Conservation (phyloP, 2,797 vertebrate species). For the Eurystomus glaucurus region DNA sequence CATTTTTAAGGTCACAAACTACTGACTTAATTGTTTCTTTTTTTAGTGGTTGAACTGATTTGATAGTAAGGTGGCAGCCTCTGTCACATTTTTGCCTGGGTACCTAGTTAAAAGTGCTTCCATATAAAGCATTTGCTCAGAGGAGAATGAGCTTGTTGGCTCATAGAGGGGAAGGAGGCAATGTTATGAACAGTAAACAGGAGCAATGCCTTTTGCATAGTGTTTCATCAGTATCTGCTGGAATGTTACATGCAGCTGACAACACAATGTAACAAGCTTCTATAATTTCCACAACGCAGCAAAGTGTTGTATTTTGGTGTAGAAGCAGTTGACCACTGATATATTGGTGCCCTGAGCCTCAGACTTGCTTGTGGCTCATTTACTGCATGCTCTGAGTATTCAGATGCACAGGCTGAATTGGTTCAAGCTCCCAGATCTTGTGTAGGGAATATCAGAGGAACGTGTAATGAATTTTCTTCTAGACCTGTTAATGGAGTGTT, state of each 20-base stretch:
- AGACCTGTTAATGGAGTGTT: background rate
- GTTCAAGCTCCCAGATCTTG: background rate
- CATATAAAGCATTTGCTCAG: background rate
- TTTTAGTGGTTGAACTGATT: background rate
- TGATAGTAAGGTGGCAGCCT: background rate
- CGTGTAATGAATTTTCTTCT: background rate
- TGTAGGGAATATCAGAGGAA: background rate
- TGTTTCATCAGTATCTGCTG: background rate
- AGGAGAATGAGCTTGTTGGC: background rate
- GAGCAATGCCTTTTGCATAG: background rate
- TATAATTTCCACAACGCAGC: background rate
- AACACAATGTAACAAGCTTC: accelerated
- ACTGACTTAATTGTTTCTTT: background rate
- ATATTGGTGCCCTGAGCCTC: background rate
- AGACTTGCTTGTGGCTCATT: background rate
- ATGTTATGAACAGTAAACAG: background rate
- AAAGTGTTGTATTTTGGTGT: background rate
- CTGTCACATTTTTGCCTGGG: background rate
- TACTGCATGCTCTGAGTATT: background rate
- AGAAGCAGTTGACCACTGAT: background rate
- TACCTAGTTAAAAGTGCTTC: background rate
- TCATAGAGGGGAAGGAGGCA: background rate
- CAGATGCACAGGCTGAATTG: background rate
- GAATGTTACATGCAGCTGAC: background rate
- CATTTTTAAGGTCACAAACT: background rate